Percentiles rank a stretch among this genome's conserved stretches.
Evolutionary conservation across 1,140 invertebrate species (phyloP).

Genomic region (Papilio aristodemus): DNA sequence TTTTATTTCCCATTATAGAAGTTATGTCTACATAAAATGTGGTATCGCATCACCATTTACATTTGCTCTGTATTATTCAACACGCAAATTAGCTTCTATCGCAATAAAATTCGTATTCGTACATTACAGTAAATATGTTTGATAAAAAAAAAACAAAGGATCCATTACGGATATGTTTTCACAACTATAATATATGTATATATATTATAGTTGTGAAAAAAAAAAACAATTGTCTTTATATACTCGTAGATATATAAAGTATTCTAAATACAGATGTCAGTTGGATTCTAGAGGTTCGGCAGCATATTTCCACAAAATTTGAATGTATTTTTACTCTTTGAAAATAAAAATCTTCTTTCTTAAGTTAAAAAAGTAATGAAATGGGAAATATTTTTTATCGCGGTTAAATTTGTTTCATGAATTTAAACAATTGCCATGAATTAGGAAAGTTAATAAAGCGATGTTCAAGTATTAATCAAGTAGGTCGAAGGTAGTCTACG

Average conservation of each 20-base stretch:
- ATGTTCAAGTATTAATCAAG: constrained; percentile 61
- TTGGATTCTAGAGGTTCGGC: no score
- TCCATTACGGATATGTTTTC: no score
- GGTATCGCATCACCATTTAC: constrained; percentile 30
- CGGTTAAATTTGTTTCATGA: neutral
- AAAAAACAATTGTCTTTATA: no score
- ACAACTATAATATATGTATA: no score
- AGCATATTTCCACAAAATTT: no score
- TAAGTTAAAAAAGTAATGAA: no score
- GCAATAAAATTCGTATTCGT: constrained; percentile 21
- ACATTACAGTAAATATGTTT: constrained; percentile 1
- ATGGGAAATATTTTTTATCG: neutral
- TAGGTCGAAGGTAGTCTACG: constrained; percentile 50
- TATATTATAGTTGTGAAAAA: no score
- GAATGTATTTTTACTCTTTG: no score
- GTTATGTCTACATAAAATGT: constrained; percentile 34
- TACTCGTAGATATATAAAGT: no score
- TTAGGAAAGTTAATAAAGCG: constrained; percentile 19
- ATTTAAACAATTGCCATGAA: constrained; percentile 7
- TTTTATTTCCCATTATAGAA: constrained; percentile 35
- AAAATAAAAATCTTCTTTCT: no score
- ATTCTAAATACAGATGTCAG: no score
- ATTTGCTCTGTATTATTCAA: constrained; percentile 34
- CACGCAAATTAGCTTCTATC: constrained; percentile 29
- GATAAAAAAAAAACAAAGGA: neutral